Evolutionary conservation across 2,888 invertebrate species (phyloP).

Genomic region (Ichneumoninae sp.): DNA sequence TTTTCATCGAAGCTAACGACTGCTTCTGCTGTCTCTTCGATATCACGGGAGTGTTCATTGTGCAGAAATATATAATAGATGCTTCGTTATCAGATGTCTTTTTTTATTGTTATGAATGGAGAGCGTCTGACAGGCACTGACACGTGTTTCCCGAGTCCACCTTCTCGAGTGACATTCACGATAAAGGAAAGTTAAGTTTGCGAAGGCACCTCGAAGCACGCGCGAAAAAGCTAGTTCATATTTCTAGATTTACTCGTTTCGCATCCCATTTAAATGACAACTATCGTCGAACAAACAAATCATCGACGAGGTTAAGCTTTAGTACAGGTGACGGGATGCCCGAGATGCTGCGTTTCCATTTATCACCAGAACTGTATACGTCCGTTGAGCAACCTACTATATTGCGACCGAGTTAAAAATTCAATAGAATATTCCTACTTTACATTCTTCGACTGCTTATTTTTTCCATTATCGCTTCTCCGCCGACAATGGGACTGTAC

Average conservation of each 20-base stretch:
- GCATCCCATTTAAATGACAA: conserved; percentile 6
- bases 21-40: conserved; percentile 75
- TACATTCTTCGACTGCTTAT: not conserved
- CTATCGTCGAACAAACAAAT: conserved; percentile 13
- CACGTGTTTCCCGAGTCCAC: conserved; percentile 13
- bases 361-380: not conserved
- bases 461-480: conserved; percentile 4
- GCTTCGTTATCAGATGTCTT: not conserved
- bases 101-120: not conserved
- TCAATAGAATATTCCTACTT: conserved; percentile 1
- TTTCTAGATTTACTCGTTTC: conserved; percentile 28
- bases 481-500: not conserved
- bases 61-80: not conserved
- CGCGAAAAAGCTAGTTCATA: not conserved
- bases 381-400: not conserved
- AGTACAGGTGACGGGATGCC: conserved; percentile 24
- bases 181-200: not conserved
- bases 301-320: conserved; percentile 30
- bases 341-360: not conserved
- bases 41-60: conserved; percentile 72
- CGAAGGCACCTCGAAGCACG: not conserved
- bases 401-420: not conserved
- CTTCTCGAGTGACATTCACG: not conserved
- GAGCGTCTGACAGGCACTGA: not conserved
- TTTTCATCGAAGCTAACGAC: conserved; percentile 63